Evolutionary conservation across 2,113 vertebrate species (phyloP), one percentile per base, ranked within the genome.

Genomic region (Rhagologus leucostigma): DNA sequence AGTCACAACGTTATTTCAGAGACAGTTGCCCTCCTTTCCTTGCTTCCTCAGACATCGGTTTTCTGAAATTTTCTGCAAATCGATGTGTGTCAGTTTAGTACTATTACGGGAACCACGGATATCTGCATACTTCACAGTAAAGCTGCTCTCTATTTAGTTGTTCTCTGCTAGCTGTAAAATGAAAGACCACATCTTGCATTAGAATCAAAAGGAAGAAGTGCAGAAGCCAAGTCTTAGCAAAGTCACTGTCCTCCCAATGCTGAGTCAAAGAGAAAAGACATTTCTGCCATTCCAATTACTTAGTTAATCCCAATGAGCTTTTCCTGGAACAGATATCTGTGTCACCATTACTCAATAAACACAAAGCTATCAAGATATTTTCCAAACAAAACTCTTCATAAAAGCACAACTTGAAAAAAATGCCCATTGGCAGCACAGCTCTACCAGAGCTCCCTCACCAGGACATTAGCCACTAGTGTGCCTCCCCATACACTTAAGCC

Each of bases 271-370:
- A 87, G 27, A 84, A 83, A 69, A 78, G 44, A 78, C n/a, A 67
- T 59, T 74, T 86, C 69, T 90, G 79, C 57, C 60, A 47, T 64
- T 87, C 49, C 90, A 90, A 33, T 91, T 94, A 93, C 50, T 91
- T 86, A 84, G 77, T 94, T 88, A 93, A 92, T 94, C 62, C 86
- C 88, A 90, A 47, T 37, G 75, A 92, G 60, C 59, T 88, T 95
- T 91, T 95, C 90, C 78, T 77, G 84, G 84, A 93, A 94, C 30
- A 68, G 63, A 55, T 71, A 92, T 84, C 84, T 87, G 67, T 80
- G 62, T 76, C 24, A 4, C 62, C 71, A 73, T 91, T 94, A 85
- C 49, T 89, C 64, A 87, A 83, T 73, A 92, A 95, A 86, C 60
- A 89, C 42, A 89, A 89, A 86, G 42, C 60, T 81, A 91, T 92